Conservation (phyloP, 2,888 invertebrate genomes). For the Lapara coniferarum region DNA sequence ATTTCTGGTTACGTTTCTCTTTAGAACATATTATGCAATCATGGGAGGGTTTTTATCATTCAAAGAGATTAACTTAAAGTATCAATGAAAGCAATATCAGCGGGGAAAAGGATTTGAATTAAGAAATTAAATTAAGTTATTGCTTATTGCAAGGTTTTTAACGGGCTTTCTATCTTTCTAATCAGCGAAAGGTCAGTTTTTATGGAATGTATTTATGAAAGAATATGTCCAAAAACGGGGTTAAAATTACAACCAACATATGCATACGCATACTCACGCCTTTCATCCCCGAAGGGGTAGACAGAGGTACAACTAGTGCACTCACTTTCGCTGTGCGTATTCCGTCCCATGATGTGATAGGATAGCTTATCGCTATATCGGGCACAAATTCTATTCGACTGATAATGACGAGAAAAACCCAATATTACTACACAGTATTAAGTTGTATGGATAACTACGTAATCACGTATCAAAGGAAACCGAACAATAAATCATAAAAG, state of each 20-base stretch:
- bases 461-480: background rate
- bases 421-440: background rate
- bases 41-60: background rate
- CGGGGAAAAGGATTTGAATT: background rate
- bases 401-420: background rate
- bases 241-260: no score
- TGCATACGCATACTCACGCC: no score
- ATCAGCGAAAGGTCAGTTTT: no score
- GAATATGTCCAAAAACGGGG: no score
- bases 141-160: background rate
- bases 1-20: no score
- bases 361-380: no score
- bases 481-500: background rate
- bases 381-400: no score
- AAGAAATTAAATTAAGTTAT: constrained; percentile 16
- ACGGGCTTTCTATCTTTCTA: background rate
- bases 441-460: background rate
- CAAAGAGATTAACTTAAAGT: background rate
- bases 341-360: no score
- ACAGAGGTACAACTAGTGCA: no score
- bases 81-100: constrained; percentile 20
- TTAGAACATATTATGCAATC: background rate
- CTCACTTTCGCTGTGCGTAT: no score
- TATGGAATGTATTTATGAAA: no score
- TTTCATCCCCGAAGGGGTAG: no score